phyloP scores from a whole-genome alignment of 2,888 invertebrate genomes.

The Dolichopus griseipennis region DNA sequence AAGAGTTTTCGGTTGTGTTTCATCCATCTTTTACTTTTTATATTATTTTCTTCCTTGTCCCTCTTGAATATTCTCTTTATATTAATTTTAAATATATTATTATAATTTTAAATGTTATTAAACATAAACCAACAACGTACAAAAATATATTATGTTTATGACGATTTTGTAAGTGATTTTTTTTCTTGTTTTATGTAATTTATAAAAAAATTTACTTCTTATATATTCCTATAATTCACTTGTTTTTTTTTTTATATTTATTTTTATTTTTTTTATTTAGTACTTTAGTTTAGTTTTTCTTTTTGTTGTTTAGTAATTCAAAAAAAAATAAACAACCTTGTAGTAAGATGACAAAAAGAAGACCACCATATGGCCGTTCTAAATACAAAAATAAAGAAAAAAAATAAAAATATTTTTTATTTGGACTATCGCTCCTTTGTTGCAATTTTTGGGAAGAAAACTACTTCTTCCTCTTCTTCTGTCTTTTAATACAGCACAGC shows the following conservation, averaged over 20 bases:
- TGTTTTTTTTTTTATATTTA: neutral
- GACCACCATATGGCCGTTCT: neutral
- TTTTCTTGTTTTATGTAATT: neutral
- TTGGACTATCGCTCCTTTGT: conserved; percentile 4
- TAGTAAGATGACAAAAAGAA: neutral
- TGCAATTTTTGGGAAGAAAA: neutral
- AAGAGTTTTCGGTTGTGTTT: conserved; percentile 89
- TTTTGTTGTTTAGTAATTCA: neutral
- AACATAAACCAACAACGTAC: conserved; percentile 1
- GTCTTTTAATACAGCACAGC: conserved; percentile 2
- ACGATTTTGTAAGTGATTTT: neutral
- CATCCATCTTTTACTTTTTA: conserved; percentile 57
- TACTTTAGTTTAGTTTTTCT: neutral
- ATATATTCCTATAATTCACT: neutral
- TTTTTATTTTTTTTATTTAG: neutral
- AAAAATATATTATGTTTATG: neutral
- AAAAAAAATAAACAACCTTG: neutral
- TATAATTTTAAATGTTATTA: neutral
- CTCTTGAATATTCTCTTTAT: neutral
- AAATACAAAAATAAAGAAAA: neutral
- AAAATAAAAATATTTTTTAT: neutral
- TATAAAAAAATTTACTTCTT: neutral
- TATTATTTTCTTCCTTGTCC: neutral
- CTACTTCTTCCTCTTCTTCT: neutral
- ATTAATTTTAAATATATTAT: conserved; percentile 2